phyloP scores from a whole-genome alignment of 2,888 invertebrate genomes.

The Agrochola litura region DNA sequence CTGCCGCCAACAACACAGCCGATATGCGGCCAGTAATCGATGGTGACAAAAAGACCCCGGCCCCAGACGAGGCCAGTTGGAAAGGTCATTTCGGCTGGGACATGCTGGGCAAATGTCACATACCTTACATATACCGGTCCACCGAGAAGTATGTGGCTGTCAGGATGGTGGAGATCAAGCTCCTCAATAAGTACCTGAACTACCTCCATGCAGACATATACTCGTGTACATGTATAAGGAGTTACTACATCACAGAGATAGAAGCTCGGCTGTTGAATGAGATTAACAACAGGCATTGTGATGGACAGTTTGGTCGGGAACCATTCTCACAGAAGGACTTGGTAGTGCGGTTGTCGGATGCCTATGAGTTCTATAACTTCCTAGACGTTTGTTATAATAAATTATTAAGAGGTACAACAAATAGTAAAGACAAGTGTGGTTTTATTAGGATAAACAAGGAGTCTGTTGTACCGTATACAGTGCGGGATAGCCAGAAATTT shows the following conservation, averaged over 20 bases:
- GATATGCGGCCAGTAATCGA: conserved; percentile 79
- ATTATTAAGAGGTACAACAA: conserved; percentile 93
- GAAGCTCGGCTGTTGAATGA: conserved; percentile 97
- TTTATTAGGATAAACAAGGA: conserved; percentile 98
- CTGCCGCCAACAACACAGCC: conserved; percentile 74
- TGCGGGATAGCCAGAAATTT: conserved; percentile 95
- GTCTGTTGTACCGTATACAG: conserved; percentile 97
- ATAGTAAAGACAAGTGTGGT: conserved; percentile 95
- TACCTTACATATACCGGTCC: conserved; percentile 96
- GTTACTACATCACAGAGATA: conserved; percentile 97
- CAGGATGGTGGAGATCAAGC: conserved; percentile 97
- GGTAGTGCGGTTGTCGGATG: conserved; percentile 96
- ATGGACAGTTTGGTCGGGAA: conserved; percentile 96
- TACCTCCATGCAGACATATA: conserved; percentile 97
- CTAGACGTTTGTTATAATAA: conserved; percentile 97
- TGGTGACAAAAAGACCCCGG: conserved; percentile 85
- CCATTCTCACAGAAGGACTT: conserved; percentile 97
- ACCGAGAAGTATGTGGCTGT: conserved; percentile 98
- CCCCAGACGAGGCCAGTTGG: conserved; percentile 94
- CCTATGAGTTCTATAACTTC: conserved; percentile 97
- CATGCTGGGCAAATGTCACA: conserved; percentile 95
- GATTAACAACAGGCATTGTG: conserved; percentile 98
- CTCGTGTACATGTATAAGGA: conserved; percentile 97
- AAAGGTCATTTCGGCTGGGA: conserved; percentile 97
- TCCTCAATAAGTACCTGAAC: conserved; percentile 96